These are phyloP conservation scores for Python bivittatus DNA, from an alignment of 2,113 vertebrate genomes.

Conservation along the genomic window DNA sequence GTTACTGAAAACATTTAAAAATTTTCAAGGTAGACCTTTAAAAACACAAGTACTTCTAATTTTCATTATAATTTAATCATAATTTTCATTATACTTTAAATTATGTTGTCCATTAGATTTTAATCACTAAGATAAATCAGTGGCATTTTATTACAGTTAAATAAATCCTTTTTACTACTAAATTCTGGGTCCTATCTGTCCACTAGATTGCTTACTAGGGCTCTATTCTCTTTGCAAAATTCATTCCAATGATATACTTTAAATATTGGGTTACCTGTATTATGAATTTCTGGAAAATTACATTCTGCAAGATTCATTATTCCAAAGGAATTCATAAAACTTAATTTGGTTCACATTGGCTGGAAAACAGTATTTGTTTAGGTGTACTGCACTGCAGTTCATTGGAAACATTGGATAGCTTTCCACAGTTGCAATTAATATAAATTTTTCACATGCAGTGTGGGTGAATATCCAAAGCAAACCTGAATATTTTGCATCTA, in stretches of 20 bases:
- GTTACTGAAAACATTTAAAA: conserved; percentile 16
- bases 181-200: background rate
- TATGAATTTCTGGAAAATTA: background rate
- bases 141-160: background rate
- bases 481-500: background rate
- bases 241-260: background rate
- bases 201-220: background rate
- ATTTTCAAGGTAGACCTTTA: background rate
- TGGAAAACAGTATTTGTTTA: background rate
- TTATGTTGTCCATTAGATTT: conserved; percentile 30
- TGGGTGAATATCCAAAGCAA: background rate
- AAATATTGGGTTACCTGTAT: background rate
- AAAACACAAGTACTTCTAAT: background rate
- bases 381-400: too few species aligned
- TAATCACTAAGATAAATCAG: conserved; percentile 9
- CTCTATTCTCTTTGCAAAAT: background rate
- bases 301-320: background rate
- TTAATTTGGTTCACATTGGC: background rate
- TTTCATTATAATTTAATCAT: background rate
- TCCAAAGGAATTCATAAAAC: background rate
- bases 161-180: background rate
- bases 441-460: background rate
- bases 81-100: background rate
- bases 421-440: background rate
- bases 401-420: background rate